Percentiles rank a stretch among this genome's conserved stretches.
These are phyloP conservation scores for Aulostomus chinensis DNA, from an alignment of 2,797 vertebrate genomes.

Conservation along the genomic window DNA sequence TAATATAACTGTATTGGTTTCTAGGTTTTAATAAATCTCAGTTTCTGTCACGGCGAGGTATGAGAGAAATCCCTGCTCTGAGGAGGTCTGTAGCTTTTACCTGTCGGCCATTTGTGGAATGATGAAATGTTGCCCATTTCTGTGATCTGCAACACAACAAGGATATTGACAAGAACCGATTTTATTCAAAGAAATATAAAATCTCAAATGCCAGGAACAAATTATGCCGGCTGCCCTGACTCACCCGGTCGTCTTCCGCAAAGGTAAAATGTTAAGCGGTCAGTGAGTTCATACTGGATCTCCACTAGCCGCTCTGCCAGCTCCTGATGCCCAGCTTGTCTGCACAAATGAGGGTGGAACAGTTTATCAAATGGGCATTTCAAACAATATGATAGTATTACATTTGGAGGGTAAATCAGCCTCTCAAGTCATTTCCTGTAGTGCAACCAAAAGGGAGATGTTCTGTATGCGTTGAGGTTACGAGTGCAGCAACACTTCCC, in stretches of 20 bases:
- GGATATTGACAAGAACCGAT: no score
- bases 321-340: conserved; percentile 95
- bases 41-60: no score
- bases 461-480: no score
- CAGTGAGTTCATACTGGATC: conserved; percentile 97
- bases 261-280: conserved; percentile 96
- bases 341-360: conserved; percentile 61
- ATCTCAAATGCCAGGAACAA: no score
- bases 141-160: conserved; percentile 87
- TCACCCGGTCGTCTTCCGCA: conserved; percentile 96
- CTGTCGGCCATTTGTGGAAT: conserved; percentile 99
- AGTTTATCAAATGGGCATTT: no score
- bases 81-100: conserved; percentile 73
- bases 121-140: conserved; percentile 96
- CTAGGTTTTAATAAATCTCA: neutral
- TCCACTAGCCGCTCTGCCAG: conserved; percentile 93
- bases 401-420: no score
- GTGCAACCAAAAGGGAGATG: no score
- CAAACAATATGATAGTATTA: neutral
- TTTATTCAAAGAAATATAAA: neutral
- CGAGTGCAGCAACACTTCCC: no score
- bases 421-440: no score
- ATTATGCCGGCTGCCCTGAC: no score
- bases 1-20: neutral
- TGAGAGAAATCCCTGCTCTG: no score